Conservation (phyloP, 2,888 invertebrate species). For the Sinopyrophorus schimmeli region DNA sequence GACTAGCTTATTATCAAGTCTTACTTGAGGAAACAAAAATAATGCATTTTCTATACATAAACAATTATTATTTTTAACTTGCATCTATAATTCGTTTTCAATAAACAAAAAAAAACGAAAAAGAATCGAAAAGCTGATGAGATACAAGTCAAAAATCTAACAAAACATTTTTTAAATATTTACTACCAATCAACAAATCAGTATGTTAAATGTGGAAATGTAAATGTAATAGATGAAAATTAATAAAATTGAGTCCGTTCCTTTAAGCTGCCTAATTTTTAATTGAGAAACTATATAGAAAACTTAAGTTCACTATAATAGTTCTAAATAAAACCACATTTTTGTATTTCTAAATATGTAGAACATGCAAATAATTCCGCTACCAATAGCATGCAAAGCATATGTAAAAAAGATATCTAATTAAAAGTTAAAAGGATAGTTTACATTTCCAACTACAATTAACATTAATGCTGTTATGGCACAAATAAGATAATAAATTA, state of each 20-base stretch:
- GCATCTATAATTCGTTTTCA: too few relatives aligned
- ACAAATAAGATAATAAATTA: slow-evolving; percentile 4
- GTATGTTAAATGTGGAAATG: slow-evolving; percentile 12
- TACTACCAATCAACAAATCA: too few relatives aligned
- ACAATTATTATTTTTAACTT: too few relatives aligned
- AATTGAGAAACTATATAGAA: neutral
- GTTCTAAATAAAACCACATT: neutral
- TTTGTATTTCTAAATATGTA: slow-evolving; percentile 9
- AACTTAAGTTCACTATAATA: slow-evolving; percentile 1
- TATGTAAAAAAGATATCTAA: slow-evolving; percentile 1
- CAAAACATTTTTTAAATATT: too few relatives aligned
- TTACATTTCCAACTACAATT: slow-evolving; percentile 31
- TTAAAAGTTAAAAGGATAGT: slow-evolving; percentile 11
- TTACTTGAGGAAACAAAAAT: too few relatives aligned
- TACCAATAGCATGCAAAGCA: slow-evolving; percentile 19
- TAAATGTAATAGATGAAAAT: slow-evolving; percentile 2
- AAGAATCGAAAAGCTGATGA: too few relatives aligned
- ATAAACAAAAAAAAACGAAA: too few relatives aligned
- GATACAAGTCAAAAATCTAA: too few relatives aligned
- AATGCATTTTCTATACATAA: too few relatives aligned
- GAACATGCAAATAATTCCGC: slow-evolving; percentile 19
- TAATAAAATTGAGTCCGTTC: too few relatives aligned
- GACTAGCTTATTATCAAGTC: too few relatives aligned
- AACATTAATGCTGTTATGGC: slow-evolving; percentile 7
- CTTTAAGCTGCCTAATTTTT: neutral